These are phyloP conservation scores for Paramisgurnus dabryanus DNA, from an alignment of 2,113 vertebrate genomes.

Conservation along the genomic window DNA sequence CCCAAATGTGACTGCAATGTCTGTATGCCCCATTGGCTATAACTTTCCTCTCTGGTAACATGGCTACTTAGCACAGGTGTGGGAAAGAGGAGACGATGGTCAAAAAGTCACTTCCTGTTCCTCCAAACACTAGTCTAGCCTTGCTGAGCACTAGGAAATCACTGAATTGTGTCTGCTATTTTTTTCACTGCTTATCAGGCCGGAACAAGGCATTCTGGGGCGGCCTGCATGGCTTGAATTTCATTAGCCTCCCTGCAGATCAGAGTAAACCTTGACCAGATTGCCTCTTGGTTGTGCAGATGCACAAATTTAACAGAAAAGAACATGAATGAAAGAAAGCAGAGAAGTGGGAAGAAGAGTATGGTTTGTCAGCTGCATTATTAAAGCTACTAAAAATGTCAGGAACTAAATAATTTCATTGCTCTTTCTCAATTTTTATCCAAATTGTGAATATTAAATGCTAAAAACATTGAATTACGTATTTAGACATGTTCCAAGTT, in stretches of 20 bases:
- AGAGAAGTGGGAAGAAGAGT: slow-evolving; percentile 21
- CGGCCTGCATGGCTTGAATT: slow-evolving; percentile 67
- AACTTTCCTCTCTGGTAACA: slow-evolving; percentile 50
- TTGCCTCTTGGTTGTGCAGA: slow-evolving; percentile 67
- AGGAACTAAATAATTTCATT: not conserved
- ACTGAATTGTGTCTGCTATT: slow-evolving; percentile 45
- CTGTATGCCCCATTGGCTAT: slow-evolving; percentile 49
- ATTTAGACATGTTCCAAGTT: no score
- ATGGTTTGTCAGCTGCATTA: no score
- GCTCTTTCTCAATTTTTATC: no score
- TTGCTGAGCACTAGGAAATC: slow-evolving; percentile 57
- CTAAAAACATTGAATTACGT: no score
- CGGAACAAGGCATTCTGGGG: slow-evolving; percentile 66
- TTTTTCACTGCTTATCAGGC: slow-evolving; percentile 63
- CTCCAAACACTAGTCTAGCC: slow-evolving; percentile 54
- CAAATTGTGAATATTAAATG: no score
- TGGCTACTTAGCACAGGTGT: slow-evolving; percentile 56
- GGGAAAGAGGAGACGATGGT: slow-evolving; percentile 60
- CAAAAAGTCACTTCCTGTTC: slow-evolving; percentile 58
- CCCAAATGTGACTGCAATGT: slow-evolving; percentile 25
- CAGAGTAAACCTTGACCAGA: slow-evolving; percentile 64
- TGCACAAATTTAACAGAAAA: slow-evolving; percentile 41
- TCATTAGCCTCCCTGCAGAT: slow-evolving; percentile 69
- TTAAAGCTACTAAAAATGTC: not conserved
- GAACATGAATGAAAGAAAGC: not conserved